Percentiles rank a stretch among this genome's conserved stretches.
phyloP scores from a whole-genome alignment of 2,888 invertebrate genomes.

The Chironomus tentans region DNA sequence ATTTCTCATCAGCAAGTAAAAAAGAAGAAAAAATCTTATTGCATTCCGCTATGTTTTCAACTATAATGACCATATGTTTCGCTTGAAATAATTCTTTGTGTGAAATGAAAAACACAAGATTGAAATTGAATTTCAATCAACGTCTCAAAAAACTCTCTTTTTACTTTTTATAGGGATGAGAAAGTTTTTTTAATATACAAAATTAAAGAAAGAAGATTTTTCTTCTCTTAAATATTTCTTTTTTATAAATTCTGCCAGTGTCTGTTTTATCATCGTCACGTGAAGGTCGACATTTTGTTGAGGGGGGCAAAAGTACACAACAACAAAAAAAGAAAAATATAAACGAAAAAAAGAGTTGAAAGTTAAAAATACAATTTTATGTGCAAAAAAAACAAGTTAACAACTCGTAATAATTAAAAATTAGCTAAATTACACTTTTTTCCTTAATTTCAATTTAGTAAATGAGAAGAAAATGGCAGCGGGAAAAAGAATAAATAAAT shows the following conservation, averaged over 20 bases:
- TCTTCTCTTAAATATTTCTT: not conserved
- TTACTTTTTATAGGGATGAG: not conserved
- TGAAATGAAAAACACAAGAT: not conserved
- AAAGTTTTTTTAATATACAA: not conserved
- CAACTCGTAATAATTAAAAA: no score
- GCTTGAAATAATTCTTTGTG: not conserved
- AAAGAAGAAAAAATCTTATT: no score
- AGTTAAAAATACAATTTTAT: no score
- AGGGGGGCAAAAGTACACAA: not conserved
- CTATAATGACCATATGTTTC: not conserved
- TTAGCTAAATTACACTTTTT: no score
- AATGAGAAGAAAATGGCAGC: no score
- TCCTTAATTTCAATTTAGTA: no score
- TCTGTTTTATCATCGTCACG: conserved; percentile 6
- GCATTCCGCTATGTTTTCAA: not conserved
- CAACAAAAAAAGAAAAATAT: not conserved
- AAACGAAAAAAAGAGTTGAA: not conserved
- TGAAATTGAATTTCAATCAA: conserved; percentile 5
- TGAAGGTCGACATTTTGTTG: not conserved
- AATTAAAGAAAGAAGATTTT: not conserved
- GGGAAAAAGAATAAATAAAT: no score
- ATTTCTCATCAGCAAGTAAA: no score
- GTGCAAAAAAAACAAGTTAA: no score
- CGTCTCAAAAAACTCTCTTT: not conserved
- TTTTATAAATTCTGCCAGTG: not conserved